Conservation (phyloP, 1,140 invertebrate genomes). For the Liolophura sinensis region DNA sequence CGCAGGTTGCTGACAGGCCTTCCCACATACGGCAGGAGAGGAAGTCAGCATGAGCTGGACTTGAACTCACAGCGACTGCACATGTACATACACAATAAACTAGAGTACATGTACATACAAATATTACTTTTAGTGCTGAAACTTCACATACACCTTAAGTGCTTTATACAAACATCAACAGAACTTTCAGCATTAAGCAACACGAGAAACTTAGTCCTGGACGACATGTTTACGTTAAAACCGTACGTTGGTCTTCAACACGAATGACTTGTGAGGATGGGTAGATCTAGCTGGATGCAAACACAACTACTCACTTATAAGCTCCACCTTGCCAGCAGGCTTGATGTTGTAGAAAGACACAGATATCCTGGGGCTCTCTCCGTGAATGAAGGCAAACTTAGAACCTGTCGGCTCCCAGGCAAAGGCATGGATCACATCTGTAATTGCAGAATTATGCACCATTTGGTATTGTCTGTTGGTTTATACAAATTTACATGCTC, state of each 20-base stretch:
- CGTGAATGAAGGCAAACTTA: constrained; percentile 96
- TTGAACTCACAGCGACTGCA: too few relatives aligned
- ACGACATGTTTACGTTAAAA: background rate
- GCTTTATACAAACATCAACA: too few relatives aligned
- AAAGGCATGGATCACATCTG: constrained; percentile 70
- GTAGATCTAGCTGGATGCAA: constrained; percentile 7
- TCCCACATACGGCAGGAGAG: too few relatives aligned
- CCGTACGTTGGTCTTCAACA: background rate
- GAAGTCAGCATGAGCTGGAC: too few relatives aligned
- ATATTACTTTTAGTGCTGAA: too few relatives aligned
- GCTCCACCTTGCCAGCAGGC: constrained; percentile 80
- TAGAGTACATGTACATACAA: too few relatives aligned
- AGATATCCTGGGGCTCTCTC: constrained; percentile 83
- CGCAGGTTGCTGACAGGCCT: too few relatives aligned
- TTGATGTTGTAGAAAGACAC: constrained; percentile 94
- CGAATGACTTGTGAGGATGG: too few relatives aligned
- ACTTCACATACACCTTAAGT: too few relatives aligned
- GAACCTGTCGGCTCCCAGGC: constrained; percentile 97
- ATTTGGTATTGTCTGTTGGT: background rate
- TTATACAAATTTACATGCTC: too few relatives aligned
- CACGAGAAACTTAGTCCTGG: background rate
- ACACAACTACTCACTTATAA: constrained; percentile 70
- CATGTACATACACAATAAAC: too few relatives aligned
- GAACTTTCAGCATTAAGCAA: too few relatives aligned
- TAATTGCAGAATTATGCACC: background rate